Base-by-base conservation (phyloP, 2,888 invertebrate species). In the Himalopsyche anomala region DNA sequence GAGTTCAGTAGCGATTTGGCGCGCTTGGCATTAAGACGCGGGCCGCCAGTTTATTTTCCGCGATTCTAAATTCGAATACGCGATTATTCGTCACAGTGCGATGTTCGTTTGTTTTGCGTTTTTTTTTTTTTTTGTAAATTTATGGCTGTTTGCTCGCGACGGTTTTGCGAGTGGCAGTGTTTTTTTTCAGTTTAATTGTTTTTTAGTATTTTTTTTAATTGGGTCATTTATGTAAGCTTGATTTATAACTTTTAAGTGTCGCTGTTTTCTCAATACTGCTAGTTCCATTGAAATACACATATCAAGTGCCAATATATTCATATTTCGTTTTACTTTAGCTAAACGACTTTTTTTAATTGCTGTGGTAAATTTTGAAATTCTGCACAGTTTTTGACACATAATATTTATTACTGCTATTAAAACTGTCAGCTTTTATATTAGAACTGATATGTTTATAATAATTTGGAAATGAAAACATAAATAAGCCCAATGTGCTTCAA, bases 121-220 rank as follows among this genome's bases (percentile, higher is more conserved):
- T 62, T 62, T 8, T 62, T 62, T 62, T n/a, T 55, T 62, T 62
- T 62, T 62, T 51, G 51, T 62, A 62, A 62, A 62, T 62, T 62
- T 62, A 62, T 62, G 62, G 62, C 62, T 19, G 62, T 62, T 62
- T 62, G 62, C 62, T 62, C 62, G 62, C 62, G 62, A 62, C 62
- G 8, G 19, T 62, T 62, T 62, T 62, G 62, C 62, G 28, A 62
- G 62, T 62, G 62, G 62, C n/a, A 62, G 62, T 11, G 51, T 51
- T 51, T 62, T 62, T 62, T 62, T 56, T 62, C 19, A 62, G 62
- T 62, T 62, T 62, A 62, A 62, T 62, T 62, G 62, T 62, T 62
- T 62, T 62, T 62, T 62, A 19, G 62, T 62, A 19, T 28, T n/a
- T 28, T 19, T 56, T 62, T 62, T 62, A 19, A 62, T 62, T 62